These are phyloP conservation scores for Scolopax mira DNA, from an alignment of 2,113 vertebrate genomes.

Conservation along the genomic window DNA sequence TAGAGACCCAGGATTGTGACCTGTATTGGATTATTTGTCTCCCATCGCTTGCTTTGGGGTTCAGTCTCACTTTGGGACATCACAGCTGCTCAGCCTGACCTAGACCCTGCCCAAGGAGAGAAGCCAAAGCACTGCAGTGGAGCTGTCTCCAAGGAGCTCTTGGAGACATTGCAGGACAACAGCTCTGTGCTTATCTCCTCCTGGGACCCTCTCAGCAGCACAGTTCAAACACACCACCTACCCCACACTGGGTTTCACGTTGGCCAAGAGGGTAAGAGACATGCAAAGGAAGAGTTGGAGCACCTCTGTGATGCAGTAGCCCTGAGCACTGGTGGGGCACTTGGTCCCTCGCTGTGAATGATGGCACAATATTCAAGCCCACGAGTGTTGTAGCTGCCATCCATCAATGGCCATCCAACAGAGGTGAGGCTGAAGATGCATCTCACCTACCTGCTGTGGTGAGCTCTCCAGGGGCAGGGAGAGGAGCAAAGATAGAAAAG, in stretches of 20 bases:
- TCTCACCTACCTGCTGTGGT: not conserved
- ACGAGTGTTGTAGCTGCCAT: not conserved
- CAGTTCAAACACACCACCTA: not conserved
- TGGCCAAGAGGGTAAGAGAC: not conserved
- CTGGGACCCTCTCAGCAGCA: not conserved
- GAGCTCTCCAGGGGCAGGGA: not conserved
- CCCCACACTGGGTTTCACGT: not conserved
- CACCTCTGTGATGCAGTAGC: not conserved
- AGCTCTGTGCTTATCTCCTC: not conserved
- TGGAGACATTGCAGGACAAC: not conserved
- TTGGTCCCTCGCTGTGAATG: not conserved
- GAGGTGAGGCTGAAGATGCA: not conserved
- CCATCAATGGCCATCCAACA: not conserved
- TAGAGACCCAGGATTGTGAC: not conserved
- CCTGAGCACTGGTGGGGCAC: not conserved
- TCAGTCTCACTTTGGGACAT: fast-evolving
- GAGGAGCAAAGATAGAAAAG: not conserved
- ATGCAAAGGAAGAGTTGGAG: not conserved
- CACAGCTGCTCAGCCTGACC: not conserved
- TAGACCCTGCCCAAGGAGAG: not conserved
- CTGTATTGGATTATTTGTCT: not conserved
- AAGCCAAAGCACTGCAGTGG: not conserved
- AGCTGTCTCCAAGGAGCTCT: not conserved
- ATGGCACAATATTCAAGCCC: too few relatives aligned
- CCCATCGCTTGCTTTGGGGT: not conserved